These are phyloP conservation scores for Anguilla japonica DNA, from an alignment of 2,113 vertebrate species.

Conservation along the genomic window DNA sequence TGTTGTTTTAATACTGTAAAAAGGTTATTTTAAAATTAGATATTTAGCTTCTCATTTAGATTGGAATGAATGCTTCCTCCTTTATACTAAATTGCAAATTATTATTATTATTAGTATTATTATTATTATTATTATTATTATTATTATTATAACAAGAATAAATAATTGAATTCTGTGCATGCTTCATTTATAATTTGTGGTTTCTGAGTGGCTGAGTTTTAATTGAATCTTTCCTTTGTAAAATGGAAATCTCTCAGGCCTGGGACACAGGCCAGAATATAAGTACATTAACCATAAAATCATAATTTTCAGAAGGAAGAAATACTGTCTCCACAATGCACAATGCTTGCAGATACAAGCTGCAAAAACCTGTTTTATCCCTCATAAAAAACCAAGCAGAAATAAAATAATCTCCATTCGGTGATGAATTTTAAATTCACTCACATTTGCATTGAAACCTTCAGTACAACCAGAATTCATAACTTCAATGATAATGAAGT, in stretches of 20 bases:
- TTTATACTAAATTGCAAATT: no score
- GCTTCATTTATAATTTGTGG: not conserved
- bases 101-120: no score
- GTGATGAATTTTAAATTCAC: constrained; percentile 66
- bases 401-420: constrained; percentile 58
- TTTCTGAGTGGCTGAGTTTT: not conserved
- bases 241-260: not conserved
- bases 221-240: not conserved
- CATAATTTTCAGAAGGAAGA: constrained; percentile 13
- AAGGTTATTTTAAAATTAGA: no score
- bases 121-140: no score
- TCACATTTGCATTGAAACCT: constrained; percentile 54
- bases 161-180: not conserved
- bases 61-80: no score
- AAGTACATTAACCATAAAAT: not conserved
- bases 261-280: not conserved
- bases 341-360: constrained; percentile 44
- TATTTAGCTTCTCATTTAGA: no score
- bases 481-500: constrained; percentile 68
- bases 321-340: constrained; percentile 20
- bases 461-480: constrained; percentile 56
- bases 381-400: constrained; percentile 46
- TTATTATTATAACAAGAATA: no score
- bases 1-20: no score
- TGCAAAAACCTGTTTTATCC: constrained; percentile 31